Conservation (phyloP, 64 coral and sea anemone genomes). For the Astreopora myriophthalma region DNA sequence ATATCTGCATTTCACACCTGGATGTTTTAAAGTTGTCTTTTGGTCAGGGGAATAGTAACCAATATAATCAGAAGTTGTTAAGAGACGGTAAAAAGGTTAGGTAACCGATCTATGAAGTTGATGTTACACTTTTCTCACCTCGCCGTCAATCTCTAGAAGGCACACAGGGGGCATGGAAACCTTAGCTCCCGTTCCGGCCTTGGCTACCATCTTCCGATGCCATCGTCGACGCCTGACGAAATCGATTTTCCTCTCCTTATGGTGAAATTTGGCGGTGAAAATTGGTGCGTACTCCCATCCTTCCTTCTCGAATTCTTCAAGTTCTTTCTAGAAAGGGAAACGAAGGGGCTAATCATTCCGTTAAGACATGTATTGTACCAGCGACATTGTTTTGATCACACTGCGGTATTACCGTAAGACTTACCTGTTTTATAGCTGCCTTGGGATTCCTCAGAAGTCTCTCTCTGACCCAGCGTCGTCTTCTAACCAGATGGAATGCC, state of each 20-base stretch:
- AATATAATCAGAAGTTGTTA: too few relatives aligned
- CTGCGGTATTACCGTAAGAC: too few relatives aligned
- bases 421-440: constrained; percentile 68
- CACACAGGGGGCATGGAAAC: constrained; percentile 31
- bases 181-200: constrained; percentile 21
- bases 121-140: not conserved
- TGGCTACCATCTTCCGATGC: constrained; percentile 70
- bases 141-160: constrained; percentile 18
- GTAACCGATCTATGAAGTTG: not conserved
- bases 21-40: too few relatives aligned
- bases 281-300: constrained; percentile 90
- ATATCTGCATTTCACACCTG: too few relatives aligned
- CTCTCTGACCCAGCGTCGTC: constrained; percentile 80
- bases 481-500: constrained; percentile 76
- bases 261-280: constrained; percentile 78
- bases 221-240: constrained; percentile 84
- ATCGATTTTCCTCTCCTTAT: constrained; percentile 88
- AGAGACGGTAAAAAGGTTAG: not conserved
- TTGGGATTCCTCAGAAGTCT: constrained; percentile 75
- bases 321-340: constrained; percentile 17
- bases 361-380: too few relatives aligned
- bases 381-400: too few relatives aligned
- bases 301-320: constrained; percentile 71
- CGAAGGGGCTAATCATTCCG: not conserved
- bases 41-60: too few relatives aligned